A percentile compares a stretch with the other conserved stretches of the same genome.
Evolutionary conservation across 2,113 vertebrate genomes (phyloP).

Genomic region (Acanthisitta chloris): DNA sequence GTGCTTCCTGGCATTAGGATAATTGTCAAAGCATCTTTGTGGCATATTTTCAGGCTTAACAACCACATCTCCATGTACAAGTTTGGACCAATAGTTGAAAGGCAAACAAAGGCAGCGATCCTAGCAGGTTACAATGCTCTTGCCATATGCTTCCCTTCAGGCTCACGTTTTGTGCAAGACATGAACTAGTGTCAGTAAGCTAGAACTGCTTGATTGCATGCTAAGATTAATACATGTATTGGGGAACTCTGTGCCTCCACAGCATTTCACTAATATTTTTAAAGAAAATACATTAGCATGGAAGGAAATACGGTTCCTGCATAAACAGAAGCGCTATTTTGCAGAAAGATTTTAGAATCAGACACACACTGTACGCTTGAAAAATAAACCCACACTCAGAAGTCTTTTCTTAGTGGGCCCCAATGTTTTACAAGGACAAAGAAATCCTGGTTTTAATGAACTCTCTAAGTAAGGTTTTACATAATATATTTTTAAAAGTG

Average conservation of each 20-base stretch:
- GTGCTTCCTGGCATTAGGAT: not conserved
- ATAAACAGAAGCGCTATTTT: slow-evolving; percentile 28
- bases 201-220: not conserved
- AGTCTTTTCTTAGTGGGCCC: slow-evolving; percentile 13
- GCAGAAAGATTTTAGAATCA: slow-evolving; percentile 12
- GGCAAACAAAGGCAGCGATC: not conserved
- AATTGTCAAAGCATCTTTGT: not conserved
- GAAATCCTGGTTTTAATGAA: slow-evolving; percentile 30
- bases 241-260: not conserved
- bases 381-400: slow-evolving; percentile 38
- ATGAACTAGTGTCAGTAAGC: not conserved
- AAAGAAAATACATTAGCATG: slow-evolving; percentile 22
- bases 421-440: not conserved
- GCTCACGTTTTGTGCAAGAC: not conserved
- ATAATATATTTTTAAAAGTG: not conserved
- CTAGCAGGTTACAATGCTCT: not conserved
- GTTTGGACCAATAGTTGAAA: not conserved
- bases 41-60: not conserved
- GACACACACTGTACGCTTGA: not conserved
- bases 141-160: not conserved
- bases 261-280: slow-evolving; percentile 22
- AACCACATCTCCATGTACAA: not conserved
- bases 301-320: slow-evolving; percentile 25
- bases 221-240: slow-evolving; percentile 2
- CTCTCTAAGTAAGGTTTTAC: slow-evolving; percentile 7